phyloP scores from a whole-genome alignment of 2,888 invertebrate genomes.

The Hymenopus coronatus region DNA sequence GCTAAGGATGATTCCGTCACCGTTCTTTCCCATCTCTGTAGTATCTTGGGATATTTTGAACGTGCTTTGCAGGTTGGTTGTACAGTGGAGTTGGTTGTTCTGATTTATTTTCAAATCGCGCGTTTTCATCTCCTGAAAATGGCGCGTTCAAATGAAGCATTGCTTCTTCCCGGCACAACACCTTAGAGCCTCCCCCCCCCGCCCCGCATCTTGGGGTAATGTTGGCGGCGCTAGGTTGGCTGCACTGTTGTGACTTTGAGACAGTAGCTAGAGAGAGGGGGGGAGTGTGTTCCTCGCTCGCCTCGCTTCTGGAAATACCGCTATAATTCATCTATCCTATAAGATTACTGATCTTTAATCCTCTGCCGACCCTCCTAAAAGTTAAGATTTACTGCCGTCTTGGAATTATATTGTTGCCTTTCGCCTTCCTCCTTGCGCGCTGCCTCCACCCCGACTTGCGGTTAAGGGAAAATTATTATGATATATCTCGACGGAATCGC shows the following conservation, averaged over 20 bases:
- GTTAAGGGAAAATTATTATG: slow-evolving; percentile 47
- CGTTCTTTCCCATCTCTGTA: too few species aligned
- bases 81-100: neutral
- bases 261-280: neutral
- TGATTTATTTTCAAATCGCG: neutral
- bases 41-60: neutral
- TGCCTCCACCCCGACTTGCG: slow-evolving; percentile 21
- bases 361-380: slow-evolving; percentile 65
- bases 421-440: slow-evolving; percentile 25
- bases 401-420: slow-evolving; percentile 62
- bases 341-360: slow-evolving; percentile 76
- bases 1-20: too few species aligned
- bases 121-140: neutral
- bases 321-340: slow-evolving; percentile 66
- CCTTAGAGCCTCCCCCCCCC: neutral
- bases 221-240: too few species aligned
- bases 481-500: slow-evolving; percentile 53
- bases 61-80: neutral
- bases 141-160: neutral
- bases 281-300: neutral
- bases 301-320: slow-evolving; percentile 17
- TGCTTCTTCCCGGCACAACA: neutral
- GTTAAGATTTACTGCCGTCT: slow-evolving; percentile 67
- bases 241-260: neutral
- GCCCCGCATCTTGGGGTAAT: too few species aligned